Evolutionary conservation across 2,888 invertebrate genomes (phyloP).

Genomic region (Pammene fasciana): DNA sequence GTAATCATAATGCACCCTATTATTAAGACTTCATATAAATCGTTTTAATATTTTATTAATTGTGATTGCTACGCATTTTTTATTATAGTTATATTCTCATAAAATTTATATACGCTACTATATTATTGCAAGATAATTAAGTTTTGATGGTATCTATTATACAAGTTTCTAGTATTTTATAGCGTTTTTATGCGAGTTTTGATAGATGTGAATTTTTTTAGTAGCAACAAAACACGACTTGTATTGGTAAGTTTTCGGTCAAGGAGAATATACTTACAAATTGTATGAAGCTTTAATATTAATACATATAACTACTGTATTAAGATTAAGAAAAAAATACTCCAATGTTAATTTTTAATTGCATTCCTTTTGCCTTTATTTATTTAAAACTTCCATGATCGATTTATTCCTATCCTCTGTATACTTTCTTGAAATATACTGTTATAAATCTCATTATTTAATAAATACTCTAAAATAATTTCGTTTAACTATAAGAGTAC

Average conservation of each 20-base stretch:
- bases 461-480: constrained; percentile 8
- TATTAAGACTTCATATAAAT: neutral
- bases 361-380: neutral
- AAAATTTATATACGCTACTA: constrained; percentile 3
- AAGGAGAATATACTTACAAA: constrained; percentile 1
- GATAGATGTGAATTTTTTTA: constrained; percentile 34
- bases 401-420: neutral
- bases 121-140: constrained; percentile 17
- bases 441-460: constrained; percentile 3
- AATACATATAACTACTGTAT: neutral
- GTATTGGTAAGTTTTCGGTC: constrained; percentile 4
- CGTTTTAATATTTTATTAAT: neutral
- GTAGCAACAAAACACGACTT: constrained; percentile 2
- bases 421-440: neutral
- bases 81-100: constrained; percentile 19
- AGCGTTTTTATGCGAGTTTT: constrained; percentile 30
- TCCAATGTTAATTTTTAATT: neutral
- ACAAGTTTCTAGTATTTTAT: constrained; percentile 36
- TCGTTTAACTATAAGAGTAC: constrained; percentile 9
- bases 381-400: constrained; percentile 1
- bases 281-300: constrained; percentile 11
- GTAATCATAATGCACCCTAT: neutral
- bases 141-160: constrained; percentile 37
- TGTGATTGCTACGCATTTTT: neutral
- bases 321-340: constrained; percentile 9